Evolutionary conservation across 2,888 invertebrate species (phyloP).

Genomic region (Athrips mouffetella): DNA sequence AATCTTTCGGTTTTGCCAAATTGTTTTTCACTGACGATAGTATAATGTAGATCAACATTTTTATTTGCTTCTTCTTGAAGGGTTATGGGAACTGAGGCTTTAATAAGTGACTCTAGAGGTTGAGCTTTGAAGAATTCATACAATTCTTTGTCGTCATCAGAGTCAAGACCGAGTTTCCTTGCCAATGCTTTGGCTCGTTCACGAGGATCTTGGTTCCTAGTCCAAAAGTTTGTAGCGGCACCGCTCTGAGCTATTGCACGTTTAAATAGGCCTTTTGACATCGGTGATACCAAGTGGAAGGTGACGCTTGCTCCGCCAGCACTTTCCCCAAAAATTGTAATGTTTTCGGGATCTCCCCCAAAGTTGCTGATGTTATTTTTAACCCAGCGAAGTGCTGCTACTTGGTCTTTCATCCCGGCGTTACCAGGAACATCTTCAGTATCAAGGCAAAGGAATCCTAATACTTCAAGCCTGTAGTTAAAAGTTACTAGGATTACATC

Average conservation of each 20-base stretch:
- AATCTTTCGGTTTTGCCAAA: conserved; percentile 40
- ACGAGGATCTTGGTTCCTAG: conserved; percentile 59
- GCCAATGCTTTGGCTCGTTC: conserved; percentile 51
- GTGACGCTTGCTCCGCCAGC: conserved; percentile 41
- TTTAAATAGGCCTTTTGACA: conserved; percentile 50
- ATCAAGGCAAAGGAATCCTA: conserved; percentile 42
- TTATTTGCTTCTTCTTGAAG: conserved; percentile 26
- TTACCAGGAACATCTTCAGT: conserved; percentile 43
- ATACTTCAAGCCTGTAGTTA: conserved; percentile 40
- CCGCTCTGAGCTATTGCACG: conserved; percentile 83
- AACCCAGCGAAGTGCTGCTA: conserved; percentile 43
- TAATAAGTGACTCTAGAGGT: conserved; percentile 29
- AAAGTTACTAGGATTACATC: conserved; percentile 40
- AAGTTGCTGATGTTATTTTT: conserved; percentile 42
- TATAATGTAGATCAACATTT: conserved; percentile 26
- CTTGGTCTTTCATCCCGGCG: conserved; percentile 48
- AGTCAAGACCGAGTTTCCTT: conserved; percentile 36
- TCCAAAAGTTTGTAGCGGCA: conserved; percentile 78
- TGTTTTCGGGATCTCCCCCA: conserved; percentile 44
- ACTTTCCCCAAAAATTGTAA: conserved; percentile 51
- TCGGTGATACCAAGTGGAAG: conserved; percentile 47
- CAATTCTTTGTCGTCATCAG: conserved; percentile 34
- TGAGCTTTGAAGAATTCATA: conserved; percentile 35
- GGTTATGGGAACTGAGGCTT: conserved; percentile 25
- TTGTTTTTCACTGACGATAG: conserved; percentile 36